Evolutionary conservation across 2,113 vertebrate genomes (phyloP), one percentile per base, ranked within the genome.

Genomic region (Ploceus nigricollis): DNA sequence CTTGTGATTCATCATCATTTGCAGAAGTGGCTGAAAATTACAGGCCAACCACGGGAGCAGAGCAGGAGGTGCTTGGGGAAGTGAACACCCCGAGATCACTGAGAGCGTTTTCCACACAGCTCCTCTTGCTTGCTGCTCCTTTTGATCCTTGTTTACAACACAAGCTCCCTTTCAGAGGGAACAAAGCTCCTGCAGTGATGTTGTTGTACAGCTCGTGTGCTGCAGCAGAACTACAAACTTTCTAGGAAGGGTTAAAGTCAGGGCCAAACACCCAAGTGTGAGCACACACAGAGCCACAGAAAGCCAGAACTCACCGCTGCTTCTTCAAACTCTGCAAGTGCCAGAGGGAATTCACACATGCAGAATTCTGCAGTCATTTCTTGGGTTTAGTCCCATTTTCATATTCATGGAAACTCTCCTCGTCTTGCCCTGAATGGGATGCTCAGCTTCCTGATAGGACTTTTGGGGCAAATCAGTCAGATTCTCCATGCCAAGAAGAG

Each of bases 1-100:
- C 4, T 89, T 97, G 95, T 93, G 97, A 98, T 97, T 98, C 97
- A 97, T 96, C 94, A 95, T 76, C 45, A 48, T 94, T 95, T 77
- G 80, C 95, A 89, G 80, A 81, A 80, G 78, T 44, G 51, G 66
- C 95, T 87, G 83, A 85, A 97, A 97, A 97, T 97, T 95, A 96
- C 81, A 97, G 96, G 80, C 90, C 93, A 86, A 64, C 53, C 61
- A n/a, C 1, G 13, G 61, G 6, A 95, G 91, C 86, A 85, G 91
- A 82, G 83, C 87, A 68, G 61, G 11, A 71, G 94, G 94, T 54
- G 76, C 95, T 92, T 6, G 6, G 51, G 78, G 94, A 95, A 89
- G 76, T 16, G 94, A 95, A 71, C 22, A 39, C 45, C 80, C 92
- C 57, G 31, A 31, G 69, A 85, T 27, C 61, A 17, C 54, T 60